Conservation (phyloP, 2,888 invertebrate species). For the Cotesia congregata region DNA sequence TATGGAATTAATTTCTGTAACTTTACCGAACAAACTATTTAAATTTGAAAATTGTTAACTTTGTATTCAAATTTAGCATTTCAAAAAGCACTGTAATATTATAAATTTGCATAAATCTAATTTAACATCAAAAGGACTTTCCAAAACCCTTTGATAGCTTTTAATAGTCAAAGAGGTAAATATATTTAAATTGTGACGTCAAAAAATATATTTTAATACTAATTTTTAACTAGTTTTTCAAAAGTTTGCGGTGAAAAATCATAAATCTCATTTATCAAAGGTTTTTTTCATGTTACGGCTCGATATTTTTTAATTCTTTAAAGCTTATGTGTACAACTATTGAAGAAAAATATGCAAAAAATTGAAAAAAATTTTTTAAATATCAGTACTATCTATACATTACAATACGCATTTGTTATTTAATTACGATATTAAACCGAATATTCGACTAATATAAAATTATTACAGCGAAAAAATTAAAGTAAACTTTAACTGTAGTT, state of each 20-base stretch:
- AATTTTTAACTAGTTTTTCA: neutral
- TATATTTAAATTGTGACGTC: neutral
- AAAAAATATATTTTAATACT: neutral
- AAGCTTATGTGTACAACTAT: neutral
- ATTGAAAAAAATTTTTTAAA: no score
- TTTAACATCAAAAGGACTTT: neutral
- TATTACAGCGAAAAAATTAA: no score
- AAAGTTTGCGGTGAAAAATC: neutral
- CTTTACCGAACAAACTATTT: neutral
- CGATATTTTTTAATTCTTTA: neutral
- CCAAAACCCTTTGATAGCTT: neutral
- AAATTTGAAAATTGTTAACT: neutral
- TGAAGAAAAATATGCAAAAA: neutral
- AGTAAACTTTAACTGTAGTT: no score
- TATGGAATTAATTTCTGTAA: neutral
- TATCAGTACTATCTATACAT: no score
- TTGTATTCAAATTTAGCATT: neutral
- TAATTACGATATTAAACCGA: no score
- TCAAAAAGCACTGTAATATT: neutral
- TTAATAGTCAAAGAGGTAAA: neutral
- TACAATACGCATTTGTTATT: no score
- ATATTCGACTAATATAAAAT: no score
- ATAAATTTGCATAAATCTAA: neutral
- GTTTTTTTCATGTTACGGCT: neutral
- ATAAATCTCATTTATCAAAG: neutral